Percentiles rank a stretch among this genome's conserved stretches.
These are phyloP conservation scores for Cavia porcellus DNA, from an alignment of 2,113 vertebrate species.

Conservation along the genomic window DNA sequence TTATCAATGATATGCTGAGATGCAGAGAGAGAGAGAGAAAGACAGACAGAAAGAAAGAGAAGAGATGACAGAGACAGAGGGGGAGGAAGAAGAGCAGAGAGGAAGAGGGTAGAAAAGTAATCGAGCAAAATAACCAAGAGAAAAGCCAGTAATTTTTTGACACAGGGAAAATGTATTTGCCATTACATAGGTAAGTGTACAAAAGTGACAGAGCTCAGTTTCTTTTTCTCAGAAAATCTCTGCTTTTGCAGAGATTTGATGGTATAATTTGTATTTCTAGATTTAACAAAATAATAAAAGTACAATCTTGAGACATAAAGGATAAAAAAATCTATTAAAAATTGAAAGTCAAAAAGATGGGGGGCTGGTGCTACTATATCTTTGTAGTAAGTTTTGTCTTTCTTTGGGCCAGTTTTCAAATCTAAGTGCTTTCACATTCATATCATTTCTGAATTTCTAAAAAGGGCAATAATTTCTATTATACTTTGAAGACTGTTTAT, in stretches of 20 bases:
- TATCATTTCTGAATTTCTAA: conserved; percentile 18
- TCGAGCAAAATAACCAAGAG: background rate
- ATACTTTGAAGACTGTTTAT: background rate
- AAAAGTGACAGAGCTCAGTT: conserved; percentile 13
- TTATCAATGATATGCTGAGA: conserved; percentile 53
- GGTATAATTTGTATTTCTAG: conserved; percentile 21
- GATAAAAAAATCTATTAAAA: conserved; percentile 34
- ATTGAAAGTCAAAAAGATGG: background rate
- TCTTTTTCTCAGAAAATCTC: conserved; percentile 36
- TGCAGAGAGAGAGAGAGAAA: background rate
- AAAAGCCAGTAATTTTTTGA: conserved; percentile 49
- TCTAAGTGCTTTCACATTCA: background rate
- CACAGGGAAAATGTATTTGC: background rate
- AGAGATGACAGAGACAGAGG: too few species aligned
- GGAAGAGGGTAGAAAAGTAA: background rate
- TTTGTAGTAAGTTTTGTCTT: background rate
- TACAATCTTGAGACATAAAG: background rate
- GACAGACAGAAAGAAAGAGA: background rate
- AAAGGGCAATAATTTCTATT: background rate
- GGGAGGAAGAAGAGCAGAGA: background rate
- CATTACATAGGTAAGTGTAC: background rate
- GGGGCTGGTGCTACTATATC: background rate
- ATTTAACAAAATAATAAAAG: conserved; percentile 51
- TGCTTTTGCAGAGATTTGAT: conserved; percentile 32
- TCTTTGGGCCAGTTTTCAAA: conserved; percentile 23